Conservation (phyloP, 2,113 vertebrate genomes). For the Odobenus rosmarus region DNA sequence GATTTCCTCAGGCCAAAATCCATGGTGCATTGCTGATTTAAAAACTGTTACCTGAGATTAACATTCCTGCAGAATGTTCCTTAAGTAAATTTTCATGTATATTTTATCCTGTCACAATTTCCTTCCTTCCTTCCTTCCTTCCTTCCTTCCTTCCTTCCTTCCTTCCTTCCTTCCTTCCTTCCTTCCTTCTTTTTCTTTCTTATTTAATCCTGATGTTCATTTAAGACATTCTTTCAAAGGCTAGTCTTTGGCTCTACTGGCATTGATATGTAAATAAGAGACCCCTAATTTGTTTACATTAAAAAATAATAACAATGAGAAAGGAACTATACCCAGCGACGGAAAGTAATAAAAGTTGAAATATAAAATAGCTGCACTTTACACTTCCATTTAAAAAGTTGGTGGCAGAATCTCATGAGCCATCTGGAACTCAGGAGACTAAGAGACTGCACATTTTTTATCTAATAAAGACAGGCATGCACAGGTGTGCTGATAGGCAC, state of each 20-base stretch:
- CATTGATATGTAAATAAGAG: slow-evolving; percentile 34
- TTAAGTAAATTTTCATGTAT: slow-evolving; percentile 8
- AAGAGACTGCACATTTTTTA: neutral
- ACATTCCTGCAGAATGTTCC: neutral
- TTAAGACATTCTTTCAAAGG: slow-evolving; percentile 46
- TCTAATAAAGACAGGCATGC: slow-evolving; percentile 36
- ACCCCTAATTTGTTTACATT: slow-evolving; percentile 35
- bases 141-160: neutral
- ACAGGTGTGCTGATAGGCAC: neutral
- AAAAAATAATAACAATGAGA: neutral
- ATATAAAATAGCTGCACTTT: slow-evolving; percentile 27
- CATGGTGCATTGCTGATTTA: neutral
- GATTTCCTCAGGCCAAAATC: slow-evolving; percentile 36
- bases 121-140: neutral
- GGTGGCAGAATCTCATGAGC: neutral
- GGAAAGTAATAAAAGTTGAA: slow-evolving; percentile 10
- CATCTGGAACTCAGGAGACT: neutral
- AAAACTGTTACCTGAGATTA: slow-evolving; percentile 29
- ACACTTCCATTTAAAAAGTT: slow-evolving; percentile 30
- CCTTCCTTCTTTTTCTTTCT: neutral
- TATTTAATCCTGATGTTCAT: neutral
- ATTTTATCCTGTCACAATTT: neutral
- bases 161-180: neutral
- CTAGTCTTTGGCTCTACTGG: neutral
- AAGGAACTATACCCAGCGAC: neutral